phyloP scores from a whole-genome alignment of 2,888 invertebrate species.

The Pyrrhia umbra region DNA sequence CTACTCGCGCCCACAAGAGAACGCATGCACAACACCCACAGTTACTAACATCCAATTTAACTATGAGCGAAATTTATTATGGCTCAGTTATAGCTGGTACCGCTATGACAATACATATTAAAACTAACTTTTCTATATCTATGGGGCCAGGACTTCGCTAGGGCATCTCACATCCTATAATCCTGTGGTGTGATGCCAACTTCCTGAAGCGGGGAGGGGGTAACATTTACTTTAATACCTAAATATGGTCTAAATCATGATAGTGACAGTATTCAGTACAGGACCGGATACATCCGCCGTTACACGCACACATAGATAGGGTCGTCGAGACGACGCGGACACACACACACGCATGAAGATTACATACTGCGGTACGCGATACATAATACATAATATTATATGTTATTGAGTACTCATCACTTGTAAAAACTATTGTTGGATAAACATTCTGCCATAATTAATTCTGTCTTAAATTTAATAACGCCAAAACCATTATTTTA shows the following conservation, averaged over 20 bases:
- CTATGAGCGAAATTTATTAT: constrained; percentile 31
- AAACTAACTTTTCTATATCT: constrained; percentile 12
- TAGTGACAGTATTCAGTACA: background rate
- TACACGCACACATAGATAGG: constrained; percentile 63
- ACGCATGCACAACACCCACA: constrained; percentile 28
- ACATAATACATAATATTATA: constrained; percentile 60
- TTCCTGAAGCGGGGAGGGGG: background rate
- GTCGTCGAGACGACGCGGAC: constrained; percentile 19
- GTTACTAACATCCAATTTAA: constrained; percentile 35
- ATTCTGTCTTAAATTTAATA: too few relatives aligned
- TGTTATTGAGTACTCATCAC: constrained; percentile 67
- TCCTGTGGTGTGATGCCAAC: constrained; percentile 1
- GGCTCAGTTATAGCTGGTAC: constrained; percentile 9
- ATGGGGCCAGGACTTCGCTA: background rate
- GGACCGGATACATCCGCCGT: constrained; percentile 66
- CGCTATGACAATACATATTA: constrained; percentile 1
- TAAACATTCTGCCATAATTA: too few relatives aligned
- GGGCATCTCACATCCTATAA: background rate
- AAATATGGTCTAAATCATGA: constrained; percentile 40
- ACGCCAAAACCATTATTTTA: too few relatives aligned
- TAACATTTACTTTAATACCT: constrained; percentile 9
- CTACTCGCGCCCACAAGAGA: constrained; percentile 3
- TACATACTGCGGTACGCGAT: constrained; percentile 62
- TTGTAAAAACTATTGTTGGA: constrained; percentile 54
- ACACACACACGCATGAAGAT: constrained; percentile 38